These are phyloP conservation scores for Cataglyphis rosenhaueri DNA, from an alignment of 2,888 invertebrate genomes.

Conservation along the genomic window DNA sequence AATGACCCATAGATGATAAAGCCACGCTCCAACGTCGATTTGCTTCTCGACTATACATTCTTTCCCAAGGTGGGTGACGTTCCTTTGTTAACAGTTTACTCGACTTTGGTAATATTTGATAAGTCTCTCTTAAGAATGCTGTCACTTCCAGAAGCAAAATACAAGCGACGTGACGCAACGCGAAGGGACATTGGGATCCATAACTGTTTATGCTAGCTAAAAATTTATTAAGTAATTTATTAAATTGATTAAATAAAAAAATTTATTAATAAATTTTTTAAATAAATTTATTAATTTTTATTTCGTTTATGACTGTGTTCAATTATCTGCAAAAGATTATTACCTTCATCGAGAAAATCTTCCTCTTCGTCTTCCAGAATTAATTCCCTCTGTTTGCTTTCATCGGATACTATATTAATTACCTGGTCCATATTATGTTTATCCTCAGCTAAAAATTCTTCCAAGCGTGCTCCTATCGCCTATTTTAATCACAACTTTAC, in stretches of 20 bases:
- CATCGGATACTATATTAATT: conserved; percentile 90
- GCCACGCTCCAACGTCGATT: conserved; percentile 98
- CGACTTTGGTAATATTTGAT: conserved; percentile 93
- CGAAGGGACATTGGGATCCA: conserved; percentile 95
- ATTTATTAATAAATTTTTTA: too few relatives aligned
- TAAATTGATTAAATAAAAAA: too few relatives aligned
- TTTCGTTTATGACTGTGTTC: background rate
- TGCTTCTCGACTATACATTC: conserved; percentile 92
- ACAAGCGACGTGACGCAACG: conserved; percentile 96
- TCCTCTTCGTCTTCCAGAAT: conserved; percentile 96
- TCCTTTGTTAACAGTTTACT: conserved; percentile 91
- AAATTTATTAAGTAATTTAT: conserved; percentile 42
- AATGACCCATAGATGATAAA: conserved; percentile 97
- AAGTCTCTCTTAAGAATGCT: conserved; percentile 97
- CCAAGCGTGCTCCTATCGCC: conserved; percentile 95
- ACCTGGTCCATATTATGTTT: conserved; percentile 90
- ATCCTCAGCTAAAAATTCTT: conserved; percentile 95
- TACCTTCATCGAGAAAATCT: conserved; percentile 98
- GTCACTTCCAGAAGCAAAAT: conserved; percentile 98
- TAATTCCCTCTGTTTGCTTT: conserved; percentile 92
- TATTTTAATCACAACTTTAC: conserved; percentile 72
- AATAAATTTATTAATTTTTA: background rate
- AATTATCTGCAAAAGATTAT: conserved; percentile 17
- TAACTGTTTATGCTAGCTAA: conserved; percentile 89
- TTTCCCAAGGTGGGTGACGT: conserved; percentile 93